Evolutionary conservation across 2,113 vertebrate genomes (phyloP).

Genomic region (Formicarius rufipectus): DNA sequence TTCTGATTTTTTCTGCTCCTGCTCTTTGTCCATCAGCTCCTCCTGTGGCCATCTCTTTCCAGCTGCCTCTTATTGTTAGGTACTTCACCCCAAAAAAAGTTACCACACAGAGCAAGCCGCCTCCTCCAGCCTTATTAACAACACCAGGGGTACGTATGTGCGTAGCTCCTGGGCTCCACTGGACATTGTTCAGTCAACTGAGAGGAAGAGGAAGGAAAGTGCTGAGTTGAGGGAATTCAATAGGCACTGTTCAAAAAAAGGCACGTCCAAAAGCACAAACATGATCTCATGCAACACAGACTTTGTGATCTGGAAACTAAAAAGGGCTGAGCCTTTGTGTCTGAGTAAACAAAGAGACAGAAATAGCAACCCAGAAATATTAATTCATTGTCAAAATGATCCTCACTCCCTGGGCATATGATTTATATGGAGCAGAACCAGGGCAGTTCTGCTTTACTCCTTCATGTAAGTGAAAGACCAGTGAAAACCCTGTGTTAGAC

Average conservation of each 20-base stretch:
- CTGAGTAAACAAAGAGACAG: slow-evolving; percentile 46
- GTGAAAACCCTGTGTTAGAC: background rate
- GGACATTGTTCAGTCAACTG: background rate
- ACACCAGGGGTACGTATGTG: background rate
- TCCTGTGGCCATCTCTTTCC: background rate
- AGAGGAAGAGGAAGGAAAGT: slow-evolving; percentile 28
- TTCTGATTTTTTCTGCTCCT: background rate
- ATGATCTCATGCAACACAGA: slow-evolving; percentile 19
- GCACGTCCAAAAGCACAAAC: background rate
- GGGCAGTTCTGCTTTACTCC: background rate
- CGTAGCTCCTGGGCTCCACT: background rate
- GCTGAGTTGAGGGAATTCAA: slow-evolving; percentile 16
- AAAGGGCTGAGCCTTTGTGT: slow-evolving; percentile 27
- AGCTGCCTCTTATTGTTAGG: background rate
- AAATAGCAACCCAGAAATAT: slow-evolving; percentile 42
- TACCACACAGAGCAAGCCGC: background rate
- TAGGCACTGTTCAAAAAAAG: background rate
- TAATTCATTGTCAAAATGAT: slow-evolving; percentile 1
- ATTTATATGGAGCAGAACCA: slow-evolving; percentile 34
- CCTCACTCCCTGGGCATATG: background rate
- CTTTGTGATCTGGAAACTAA: background rate
- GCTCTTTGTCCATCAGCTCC: background rate
- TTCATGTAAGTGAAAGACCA: background rate
- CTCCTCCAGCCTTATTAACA: background rate
- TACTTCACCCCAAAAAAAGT: background rate